A percentile compares a stretch with the other conserved stretches of the same genome.
Conservation (phyloP, 2,888 invertebrate genomes). For the Lamproptera curius region DNA sequence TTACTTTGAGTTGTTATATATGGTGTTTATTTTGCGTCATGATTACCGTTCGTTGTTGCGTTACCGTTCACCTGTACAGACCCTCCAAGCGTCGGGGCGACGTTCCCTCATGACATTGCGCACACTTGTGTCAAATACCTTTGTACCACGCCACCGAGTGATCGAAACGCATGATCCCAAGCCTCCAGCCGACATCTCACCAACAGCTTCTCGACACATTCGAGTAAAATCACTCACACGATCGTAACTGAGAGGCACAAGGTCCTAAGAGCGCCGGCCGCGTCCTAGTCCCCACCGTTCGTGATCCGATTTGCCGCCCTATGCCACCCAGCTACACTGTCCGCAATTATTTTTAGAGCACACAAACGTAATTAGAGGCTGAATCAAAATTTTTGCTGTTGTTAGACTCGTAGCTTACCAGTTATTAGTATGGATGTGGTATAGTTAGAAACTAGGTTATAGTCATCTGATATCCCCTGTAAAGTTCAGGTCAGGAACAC, state of each 20-base stretch:
- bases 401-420: slow-evolving; percentile 66
- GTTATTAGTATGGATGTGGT: slow-evolving; percentile 69
- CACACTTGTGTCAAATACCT: slow-evolving; percentile 69
- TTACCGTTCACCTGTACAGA: slow-evolving; percentile 28
- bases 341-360: slow-evolving; percentile 62
- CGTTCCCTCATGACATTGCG: slow-evolving; percentile 59
- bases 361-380: slow-evolving; percentile 69
- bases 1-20: slow-evolving; percentile 24
- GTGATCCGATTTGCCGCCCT: slow-evolving; percentile 57
- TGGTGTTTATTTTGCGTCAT: slow-evolving; percentile 28
- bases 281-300: slow-evolving; percentile 31
- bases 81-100: slow-evolving; percentile 32
- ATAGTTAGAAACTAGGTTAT: slow-evolving; percentile 52
- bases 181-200: slow-evolving; percentile 77
- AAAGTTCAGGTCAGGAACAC: slow-evolving; percentile 7
- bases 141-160: slow-evolving; percentile 78
- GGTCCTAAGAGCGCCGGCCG: slow-evolving; percentile 41
- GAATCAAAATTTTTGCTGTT: slow-evolving; percentile 63
- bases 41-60: slow-evolving; percentile 25
- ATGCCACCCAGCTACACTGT: slow-evolving; percentile 71
- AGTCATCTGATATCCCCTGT: slow-evolving; percentile 23
- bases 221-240: slow-evolving; percentile 65
- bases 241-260: slow-evolving; percentile 72
- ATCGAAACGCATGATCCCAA: slow-evolving; percentile 75
- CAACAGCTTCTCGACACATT: slow-evolving; percentile 75